Percentiles rank a stretch among this genome's conserved stretches.
Evolutionary conservation across 2,797 vertebrate species (phyloP).

Genomic region (Geotrypetes seraphini): DNA sequence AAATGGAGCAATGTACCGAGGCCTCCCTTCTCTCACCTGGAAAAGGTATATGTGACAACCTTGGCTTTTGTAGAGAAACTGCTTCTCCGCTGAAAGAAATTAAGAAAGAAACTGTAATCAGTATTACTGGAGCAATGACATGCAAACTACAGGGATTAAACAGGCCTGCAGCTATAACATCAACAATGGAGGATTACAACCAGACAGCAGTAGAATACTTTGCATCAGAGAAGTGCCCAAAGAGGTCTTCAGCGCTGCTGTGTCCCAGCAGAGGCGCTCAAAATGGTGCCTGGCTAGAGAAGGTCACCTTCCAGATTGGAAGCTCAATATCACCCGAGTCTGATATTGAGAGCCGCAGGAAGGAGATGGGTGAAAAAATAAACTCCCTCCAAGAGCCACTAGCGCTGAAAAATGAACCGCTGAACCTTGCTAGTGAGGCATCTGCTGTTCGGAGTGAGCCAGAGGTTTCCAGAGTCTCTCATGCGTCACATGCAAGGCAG

Average conservation of each 20-base stretch:
- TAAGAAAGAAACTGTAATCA: conserved; percentile 7
- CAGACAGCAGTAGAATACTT: conserved; percentile 3
- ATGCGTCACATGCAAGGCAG: conserved; percentile 5
- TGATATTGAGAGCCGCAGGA: conserved; percentile 47
- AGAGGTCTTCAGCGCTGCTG: conserved; percentile 27
- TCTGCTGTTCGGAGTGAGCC: neutral
- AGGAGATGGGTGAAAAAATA: conserved; percentile 36
- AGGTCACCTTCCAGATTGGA: conserved; percentile 71
- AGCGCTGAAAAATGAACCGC: conserved; percentile 1
- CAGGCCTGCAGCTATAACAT: conserved; percentile 6
- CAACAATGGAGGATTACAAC: conserved; percentile 3
- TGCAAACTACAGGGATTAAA: conserved; percentile 9
- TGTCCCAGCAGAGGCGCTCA: conserved; percentile 32
- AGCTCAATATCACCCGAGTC: conserved; percentile 61
- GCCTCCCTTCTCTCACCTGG: neutral
- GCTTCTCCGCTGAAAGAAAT: conserved; percentile 1
- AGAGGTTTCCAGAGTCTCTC: conserved; percentile 1
- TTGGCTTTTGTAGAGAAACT: conserved; percentile 7
- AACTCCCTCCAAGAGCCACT: conserved; percentile 11
- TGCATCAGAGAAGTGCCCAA: conserved; percentile 13
- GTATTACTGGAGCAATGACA: conserved; percentile 1
- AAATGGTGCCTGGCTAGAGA: conserved; percentile 35
- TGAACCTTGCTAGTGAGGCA: neutral
- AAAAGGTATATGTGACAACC: neutral
- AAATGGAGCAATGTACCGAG: conserved; percentile 1